These are phyloP conservation scores for Aplocera efformata DNA, from an alignment of 2,888 invertebrate genomes.

Conservation along the genomic window DNA sequence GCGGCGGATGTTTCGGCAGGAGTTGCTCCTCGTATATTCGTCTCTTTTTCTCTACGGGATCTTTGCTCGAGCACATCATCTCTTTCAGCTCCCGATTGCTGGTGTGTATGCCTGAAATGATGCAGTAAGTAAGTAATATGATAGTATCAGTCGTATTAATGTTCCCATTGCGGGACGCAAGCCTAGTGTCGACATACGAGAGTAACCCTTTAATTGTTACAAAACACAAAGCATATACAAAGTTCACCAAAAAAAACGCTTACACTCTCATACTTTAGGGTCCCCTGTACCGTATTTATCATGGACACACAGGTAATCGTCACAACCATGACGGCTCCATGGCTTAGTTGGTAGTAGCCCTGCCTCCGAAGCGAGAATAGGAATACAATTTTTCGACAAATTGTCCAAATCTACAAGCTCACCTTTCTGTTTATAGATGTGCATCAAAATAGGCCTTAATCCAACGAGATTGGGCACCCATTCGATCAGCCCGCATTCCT, in stretches of 20 bases:
- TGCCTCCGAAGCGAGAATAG: too few species aligned
- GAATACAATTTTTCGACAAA: neutral
- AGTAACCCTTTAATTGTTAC: too few species aligned
- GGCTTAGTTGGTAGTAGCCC: too few species aligned
- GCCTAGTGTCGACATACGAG: too few species aligned
- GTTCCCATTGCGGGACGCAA: too few species aligned
- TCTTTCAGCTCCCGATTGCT: slow-evolving; percentile 82
- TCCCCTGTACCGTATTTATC: too few species aligned
- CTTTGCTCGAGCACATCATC: slow-evolving; percentile 80
- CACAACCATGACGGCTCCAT: too few species aligned
- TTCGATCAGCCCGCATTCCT: slow-evolving; percentile 97
- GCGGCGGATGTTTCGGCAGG: slow-evolving; percentile 87
- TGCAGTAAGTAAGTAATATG: neutral
- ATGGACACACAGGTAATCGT: too few species aligned
- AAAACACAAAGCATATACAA: too few species aligned
- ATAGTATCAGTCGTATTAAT: neutral
- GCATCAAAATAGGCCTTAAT: slow-evolving; percentile 84
- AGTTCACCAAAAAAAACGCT: too few species aligned
- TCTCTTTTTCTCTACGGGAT: slow-evolving; percentile 83
- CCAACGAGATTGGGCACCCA: slow-evolving; percentile 95
- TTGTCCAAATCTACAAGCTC: slow-evolving; percentile 15
- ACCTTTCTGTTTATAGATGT: slow-evolving; percentile 87
- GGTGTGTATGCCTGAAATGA: slow-evolving; percentile 71
- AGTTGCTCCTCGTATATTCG: slow-evolving; percentile 83
- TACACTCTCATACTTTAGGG: too few species aligned